These are phyloP conservation scores for Piaya cayana DNA, from an alignment of 2,113 vertebrate genomes.

Conservation along the genomic window DNA sequence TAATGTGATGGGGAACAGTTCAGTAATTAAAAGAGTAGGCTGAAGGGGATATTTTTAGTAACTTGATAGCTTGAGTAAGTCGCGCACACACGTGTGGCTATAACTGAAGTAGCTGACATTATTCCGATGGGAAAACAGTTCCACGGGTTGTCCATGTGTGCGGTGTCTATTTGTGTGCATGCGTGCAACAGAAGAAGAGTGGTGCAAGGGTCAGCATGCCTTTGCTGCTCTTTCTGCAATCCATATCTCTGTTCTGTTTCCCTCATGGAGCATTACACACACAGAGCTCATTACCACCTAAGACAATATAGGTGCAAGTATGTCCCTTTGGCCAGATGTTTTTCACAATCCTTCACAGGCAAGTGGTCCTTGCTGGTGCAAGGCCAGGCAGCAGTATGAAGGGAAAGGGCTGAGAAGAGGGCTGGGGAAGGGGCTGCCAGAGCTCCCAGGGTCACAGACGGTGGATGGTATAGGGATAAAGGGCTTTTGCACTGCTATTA, in stretches of 20 bases:
- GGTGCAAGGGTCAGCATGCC: neutral
- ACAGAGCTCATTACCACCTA: rapidly evolving
- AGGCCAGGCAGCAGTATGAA: neutral
- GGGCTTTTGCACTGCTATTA: neutral
- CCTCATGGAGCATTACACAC: rapidly evolving
- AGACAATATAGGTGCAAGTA: rapidly evolving
- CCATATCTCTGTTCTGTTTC: neutral
- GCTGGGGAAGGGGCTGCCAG: neutral
- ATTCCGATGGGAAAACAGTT: neutral
- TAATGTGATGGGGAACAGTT: neutral
- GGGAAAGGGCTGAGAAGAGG: neutral
- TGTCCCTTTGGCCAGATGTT: neutral
- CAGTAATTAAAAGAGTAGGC: neutral
- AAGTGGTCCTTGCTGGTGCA: rapidly evolving
- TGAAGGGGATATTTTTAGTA: slow-evolving; percentile 18
- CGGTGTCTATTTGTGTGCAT: neutral
- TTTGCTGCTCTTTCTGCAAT: neutral
- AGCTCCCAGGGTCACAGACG: rapidly evolving
- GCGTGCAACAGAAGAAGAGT: neutral
- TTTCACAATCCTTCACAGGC: neutral
- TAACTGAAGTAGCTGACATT: neutral
- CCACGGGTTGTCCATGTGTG: neutral
- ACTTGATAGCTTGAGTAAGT: slow-evolving; percentile 13
- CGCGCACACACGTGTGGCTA: neutral
- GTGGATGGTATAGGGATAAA: neutral